Percentiles rank a stretch among this genome's conserved stretches.
These are phyloP conservation scores for Sesia bembeciformis DNA, from an alignment of 2,888 invertebrate species.

Conservation along the genomic window DNA sequence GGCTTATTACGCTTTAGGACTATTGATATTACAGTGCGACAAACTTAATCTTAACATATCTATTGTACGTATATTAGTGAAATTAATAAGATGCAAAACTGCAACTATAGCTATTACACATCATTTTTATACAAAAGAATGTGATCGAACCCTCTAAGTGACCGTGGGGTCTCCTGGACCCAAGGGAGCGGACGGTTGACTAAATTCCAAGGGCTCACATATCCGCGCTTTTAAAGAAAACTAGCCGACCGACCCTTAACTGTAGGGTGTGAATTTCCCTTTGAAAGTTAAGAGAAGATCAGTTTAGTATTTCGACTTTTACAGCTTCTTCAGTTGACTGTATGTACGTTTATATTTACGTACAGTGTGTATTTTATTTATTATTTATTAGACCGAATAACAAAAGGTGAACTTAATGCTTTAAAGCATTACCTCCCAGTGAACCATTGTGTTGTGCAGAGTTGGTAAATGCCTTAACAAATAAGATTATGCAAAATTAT, in stretches of 20 bases:
- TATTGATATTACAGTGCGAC: conserved; percentile 46
- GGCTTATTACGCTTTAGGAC: conserved; percentile 52
- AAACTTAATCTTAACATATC: too few species aligned
- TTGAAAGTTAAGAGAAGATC: conserved; percentile 17
- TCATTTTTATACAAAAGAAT: neutral
- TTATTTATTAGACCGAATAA: too few species aligned
- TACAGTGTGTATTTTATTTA: too few species aligned
- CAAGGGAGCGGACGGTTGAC: conserved; percentile 59
- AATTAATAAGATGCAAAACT: too few species aligned
- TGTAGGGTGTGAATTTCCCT: conserved; percentile 57
- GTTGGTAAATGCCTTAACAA: too few species aligned
- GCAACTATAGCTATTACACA: neutral
- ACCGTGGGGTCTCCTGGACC: conserved; percentile 44
- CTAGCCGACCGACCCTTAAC: conserved; percentile 49
- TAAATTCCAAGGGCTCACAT: conserved; percentile 59
- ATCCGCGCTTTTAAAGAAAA: conserved; percentile 61
- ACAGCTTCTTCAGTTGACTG: too few species aligned
- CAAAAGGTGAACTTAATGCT: too few species aligned
- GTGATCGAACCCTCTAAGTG: conserved; percentile 34
- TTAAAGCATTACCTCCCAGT: too few species aligned
- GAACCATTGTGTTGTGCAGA: too few species aligned
- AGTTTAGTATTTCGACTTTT: neutral
- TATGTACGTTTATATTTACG: too few species aligned
- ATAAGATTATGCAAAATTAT: too few species aligned
- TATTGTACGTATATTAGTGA: too few species aligned